These are phyloP conservation scores for Pardosa pseudoannulata DNA, from an alignment of 2,888 invertebrate genomes.

Conservation along the genomic window DNA sequence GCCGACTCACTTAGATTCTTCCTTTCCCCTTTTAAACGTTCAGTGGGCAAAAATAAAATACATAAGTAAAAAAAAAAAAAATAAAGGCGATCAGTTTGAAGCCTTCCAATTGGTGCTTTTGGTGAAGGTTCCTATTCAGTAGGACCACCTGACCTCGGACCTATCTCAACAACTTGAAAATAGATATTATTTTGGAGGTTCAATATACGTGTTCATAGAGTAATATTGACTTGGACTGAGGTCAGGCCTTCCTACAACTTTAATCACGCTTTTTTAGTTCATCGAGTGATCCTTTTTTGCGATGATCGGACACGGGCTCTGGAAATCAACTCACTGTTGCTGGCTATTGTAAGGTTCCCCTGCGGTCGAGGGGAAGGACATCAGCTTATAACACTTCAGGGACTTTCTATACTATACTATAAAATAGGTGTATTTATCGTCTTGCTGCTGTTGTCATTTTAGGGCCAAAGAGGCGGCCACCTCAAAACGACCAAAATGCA, in stretches of 20 bases:
- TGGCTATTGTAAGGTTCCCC: slow-evolving; percentile 36
- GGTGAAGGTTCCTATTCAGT: slow-evolving; percentile 71
- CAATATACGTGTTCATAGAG: neutral
- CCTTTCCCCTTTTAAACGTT: slow-evolving; percentile 2
- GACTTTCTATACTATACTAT: slow-evolving; percentile 40
- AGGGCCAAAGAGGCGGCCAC: neutral
- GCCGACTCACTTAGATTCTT: slow-evolving; percentile 49
- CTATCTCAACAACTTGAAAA: neutral
- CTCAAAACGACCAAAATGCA: slow-evolving; percentile 9
- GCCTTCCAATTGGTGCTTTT: slow-evolving; percentile 70
- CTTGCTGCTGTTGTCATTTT: slow-evolving; percentile 13
- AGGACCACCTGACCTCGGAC: slow-evolving; percentile 12
- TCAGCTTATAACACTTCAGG: slow-evolving; percentile 68
- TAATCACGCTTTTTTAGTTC: slow-evolving; percentile 6
- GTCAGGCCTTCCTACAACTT: slow-evolving; percentile 27
- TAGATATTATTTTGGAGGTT: slow-evolving; percentile 58
- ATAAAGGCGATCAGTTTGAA: slow-evolving; percentile 47
- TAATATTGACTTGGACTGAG: neutral
- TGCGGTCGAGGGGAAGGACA: slow-evolving; percentile 27
- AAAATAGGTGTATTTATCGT: slow-evolving; percentile 20
- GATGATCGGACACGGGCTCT: neutral
- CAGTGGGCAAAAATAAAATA: slow-evolving; percentile 7
- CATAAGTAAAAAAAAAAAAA: neutral
- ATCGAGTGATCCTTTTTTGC: slow-evolving; percentile 16
- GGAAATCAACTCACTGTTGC: slow-evolving; percentile 19